Percentiles rank a stretch among this genome's conserved stretches.
These are phyloP conservation scores for Caenorhabditis sulstoni DNA, from an alignment of 2,888 invertebrate species.

Conservation along the genomic window DNA sequence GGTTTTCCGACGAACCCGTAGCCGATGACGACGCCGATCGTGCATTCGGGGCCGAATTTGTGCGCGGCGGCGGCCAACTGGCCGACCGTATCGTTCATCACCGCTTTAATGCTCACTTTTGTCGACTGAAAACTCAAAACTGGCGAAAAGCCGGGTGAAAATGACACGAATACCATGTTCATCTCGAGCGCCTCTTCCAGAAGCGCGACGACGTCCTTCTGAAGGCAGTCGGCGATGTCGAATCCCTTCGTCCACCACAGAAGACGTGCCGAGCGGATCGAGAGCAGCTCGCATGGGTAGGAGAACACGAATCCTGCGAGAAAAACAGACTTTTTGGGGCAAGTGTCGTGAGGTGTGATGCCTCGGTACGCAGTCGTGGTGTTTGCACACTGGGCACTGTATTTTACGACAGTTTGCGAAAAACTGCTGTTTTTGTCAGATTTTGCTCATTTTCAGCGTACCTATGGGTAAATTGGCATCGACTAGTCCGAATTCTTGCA, in stretches of 20 bases:
- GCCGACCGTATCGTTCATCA: constrained; percentile 81
- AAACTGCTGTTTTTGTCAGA: background rate
- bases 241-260: constrained; percentile 81
- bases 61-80: constrained; percentile 80
- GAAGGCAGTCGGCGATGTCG: constrained; percentile 80
- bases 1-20: constrained; percentile 74
- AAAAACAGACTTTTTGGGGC: background rate
- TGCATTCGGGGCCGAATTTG: constrained; percentile 80
- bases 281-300: constrained; percentile 80
- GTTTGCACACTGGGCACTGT: no score
- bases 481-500: constrained; percentile 78
- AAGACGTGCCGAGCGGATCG: constrained; percentile 80
- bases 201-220: constrained; percentile 79
- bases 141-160: background rate
- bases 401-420: no score
- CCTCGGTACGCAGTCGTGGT: no score
- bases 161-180: constrained; percentile 73
- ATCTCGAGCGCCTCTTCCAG: constrained; percentile 80
- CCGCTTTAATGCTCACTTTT: constrained; percentile 80
- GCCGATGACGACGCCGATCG: constrained; percentile 79
- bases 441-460: constrained; percentile 19
- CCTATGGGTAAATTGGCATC: constrained; percentile 80
- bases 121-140: constrained; percentile 73
- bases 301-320: constrained; percentile 79
- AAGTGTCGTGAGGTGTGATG: no score